Conservation (phyloP, 2,113 vertebrate genomes). For the Hippocampus barbouri region DNA sequence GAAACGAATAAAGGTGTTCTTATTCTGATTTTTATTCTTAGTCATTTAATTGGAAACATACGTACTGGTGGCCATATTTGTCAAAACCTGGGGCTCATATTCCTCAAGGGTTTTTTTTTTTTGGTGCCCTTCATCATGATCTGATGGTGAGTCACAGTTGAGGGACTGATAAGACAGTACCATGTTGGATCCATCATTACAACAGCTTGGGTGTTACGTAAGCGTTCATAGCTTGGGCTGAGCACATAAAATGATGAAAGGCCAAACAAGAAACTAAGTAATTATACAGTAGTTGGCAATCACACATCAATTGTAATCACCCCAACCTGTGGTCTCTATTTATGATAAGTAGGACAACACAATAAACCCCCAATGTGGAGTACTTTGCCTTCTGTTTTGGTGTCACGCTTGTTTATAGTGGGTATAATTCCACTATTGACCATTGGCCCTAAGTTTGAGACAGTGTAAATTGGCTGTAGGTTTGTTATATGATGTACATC, state of each 20-base stretch:
- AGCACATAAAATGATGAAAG: slow-evolving; percentile 37
- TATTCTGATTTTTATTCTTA: too few species aligned
- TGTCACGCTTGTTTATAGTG: too few species aligned
- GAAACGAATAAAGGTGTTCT: too few species aligned
- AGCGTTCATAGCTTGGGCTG: slow-evolving; percentile 38
- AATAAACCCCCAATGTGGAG: too few species aligned
- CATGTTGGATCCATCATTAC: slow-evolving; percentile 59
- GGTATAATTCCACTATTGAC: too few species aligned
- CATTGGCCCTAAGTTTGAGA: too few species aligned
- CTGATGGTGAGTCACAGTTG: slow-evolving; percentile 34
- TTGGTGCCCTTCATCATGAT: slow-evolving; percentile 42
- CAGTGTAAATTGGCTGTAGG: too few species aligned
- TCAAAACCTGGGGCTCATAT: slow-evolving; percentile 29
- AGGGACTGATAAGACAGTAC: slow-evolving; percentile 47
- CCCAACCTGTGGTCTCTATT: not conserved
- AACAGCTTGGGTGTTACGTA: slow-evolving; percentile 63
- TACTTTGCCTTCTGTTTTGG: too few species aligned
- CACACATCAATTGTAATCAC: not conserved
- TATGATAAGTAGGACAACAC: too few species aligned
- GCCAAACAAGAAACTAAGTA: slow-evolving; percentile 23
- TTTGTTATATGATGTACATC: too few species aligned
- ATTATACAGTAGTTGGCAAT: slow-evolving; percentile 1
- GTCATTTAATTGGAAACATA: slow-evolving; percentile 12
- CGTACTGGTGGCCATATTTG: slow-evolving; percentile 16
- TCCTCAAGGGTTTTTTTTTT: slow-evolving; percentile 22